A percentile compares a stretch with the other conserved stretches of the same genome.
phyloP scores from a whole-genome alignment of 2,113 vertebrate genomes.

The Myotis yumanensis region DNA sequence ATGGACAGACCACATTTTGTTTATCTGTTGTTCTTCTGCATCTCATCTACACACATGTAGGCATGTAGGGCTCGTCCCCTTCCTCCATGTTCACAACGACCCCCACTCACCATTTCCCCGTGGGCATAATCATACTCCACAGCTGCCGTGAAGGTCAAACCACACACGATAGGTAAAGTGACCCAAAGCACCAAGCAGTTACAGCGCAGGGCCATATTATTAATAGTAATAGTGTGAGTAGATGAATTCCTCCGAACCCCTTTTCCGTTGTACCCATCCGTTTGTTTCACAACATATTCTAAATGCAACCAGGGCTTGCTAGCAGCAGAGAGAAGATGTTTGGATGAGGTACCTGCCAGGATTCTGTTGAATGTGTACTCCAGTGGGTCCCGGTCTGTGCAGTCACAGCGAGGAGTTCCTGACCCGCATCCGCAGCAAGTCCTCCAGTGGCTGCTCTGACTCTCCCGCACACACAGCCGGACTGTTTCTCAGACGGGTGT shows the following conservation, averaged over 20 bases:
- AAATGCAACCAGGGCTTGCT: not conserved
- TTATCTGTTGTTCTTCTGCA: not conserved
- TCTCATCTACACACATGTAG: not conserved
- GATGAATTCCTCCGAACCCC: not conserved
- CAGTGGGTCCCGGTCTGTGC: not conserved
- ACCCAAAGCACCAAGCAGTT: not conserved
- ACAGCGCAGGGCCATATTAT: not conserved
- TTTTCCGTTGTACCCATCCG: not conserved
- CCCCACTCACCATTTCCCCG: not conserved
- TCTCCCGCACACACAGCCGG: not conserved
- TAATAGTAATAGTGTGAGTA: not conserved
- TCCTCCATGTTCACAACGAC: not conserved
- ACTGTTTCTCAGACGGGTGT: not conserved
- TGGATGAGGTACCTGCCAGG: not conserved
- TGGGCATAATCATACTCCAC: not conserved
- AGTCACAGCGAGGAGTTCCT: not conserved
- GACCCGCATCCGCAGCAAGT: not conserved
- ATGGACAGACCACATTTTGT: not conserved
- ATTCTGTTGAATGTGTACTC: not conserved
- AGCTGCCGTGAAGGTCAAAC: not conserved
- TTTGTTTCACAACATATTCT: constrained; percentile 3
- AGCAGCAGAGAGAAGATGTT: not conserved
- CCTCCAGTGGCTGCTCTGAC: not conserved
- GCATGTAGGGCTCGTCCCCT: not conserved
- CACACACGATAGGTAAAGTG: not conserved